Base-by-base conservation (phyloP, 1,140 invertebrate genomes). In the Drosophila fuyamai region DNA sequence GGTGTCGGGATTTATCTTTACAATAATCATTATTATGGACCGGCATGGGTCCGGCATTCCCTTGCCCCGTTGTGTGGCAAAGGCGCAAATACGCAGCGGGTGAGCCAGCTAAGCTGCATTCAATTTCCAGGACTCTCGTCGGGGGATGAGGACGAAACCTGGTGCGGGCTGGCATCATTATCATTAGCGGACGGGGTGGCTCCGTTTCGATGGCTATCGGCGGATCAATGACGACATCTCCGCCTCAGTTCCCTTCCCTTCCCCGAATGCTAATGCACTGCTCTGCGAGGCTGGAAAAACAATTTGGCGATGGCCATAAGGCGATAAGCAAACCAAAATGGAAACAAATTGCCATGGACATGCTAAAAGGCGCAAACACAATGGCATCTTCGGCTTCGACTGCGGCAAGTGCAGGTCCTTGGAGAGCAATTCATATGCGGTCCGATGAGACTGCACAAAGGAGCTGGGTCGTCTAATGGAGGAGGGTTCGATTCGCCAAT, bases 51-150 rank as follows among this genome's bases (percentile, higher is more conserved):
- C 50, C 55, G 51, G 32, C 51, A 23, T 55, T 54, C 54, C 38
- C 35, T 59, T 67, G 57, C 79, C 51, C 75, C 35, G 70, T 63
- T 76, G 43, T 66, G 56, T 41, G 60, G 84, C 82, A 86, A 82
- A 79, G 83, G 85, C 81, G 84, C 80, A 89, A 89, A 90, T 89
- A 84, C 84, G 85, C 84, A 89, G 84, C 84, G 84, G 84, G 84
- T 48, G 84, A 65, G 76, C 85, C 48, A 13, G 70, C 73, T 89
- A 89, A 89, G 84, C 84, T 85, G 84, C 81, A 89, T 90, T 75
- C 85, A 68, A 74, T 88, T 68, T 76, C 59, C 60, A 48, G 70
- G 62, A 79, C 61, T 79, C 65, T 67, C 44, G 65, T 46, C 61
- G 59, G 66, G 68, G 68, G 66, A 70, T 68, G 67, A 53, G 79